Conservation (phyloP, 1,140 invertebrate species). For the Pemphigus obesinymphae region DNA sequence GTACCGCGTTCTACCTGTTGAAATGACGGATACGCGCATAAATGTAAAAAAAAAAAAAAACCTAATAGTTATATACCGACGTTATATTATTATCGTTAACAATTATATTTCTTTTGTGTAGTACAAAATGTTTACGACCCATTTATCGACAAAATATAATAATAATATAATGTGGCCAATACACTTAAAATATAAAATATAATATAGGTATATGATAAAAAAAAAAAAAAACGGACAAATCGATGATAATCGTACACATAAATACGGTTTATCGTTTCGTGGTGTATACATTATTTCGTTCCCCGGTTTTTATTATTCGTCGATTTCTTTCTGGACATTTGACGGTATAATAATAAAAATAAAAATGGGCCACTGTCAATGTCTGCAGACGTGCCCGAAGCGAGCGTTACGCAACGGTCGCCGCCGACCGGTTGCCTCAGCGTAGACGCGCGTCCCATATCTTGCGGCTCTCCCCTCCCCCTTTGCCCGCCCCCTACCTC, state of each 20-base stretch:
- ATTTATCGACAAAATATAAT: not conserved
- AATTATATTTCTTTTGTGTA: not conserved
- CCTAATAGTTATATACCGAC: no score
- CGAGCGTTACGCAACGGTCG: not conserved
- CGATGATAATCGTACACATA: not conserved
- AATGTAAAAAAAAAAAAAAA: no score
- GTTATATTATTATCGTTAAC: not conserved
- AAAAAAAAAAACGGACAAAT: not conserved
- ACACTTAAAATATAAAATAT: not conserved
- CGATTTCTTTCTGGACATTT: not conserved
- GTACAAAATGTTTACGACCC: not conserved
- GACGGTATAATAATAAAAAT: not conserved
- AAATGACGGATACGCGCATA: not conserved
- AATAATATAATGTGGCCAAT: not conserved
- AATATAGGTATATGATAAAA: not conserved
- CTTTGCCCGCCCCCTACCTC: not conserved
- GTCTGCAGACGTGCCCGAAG: slow-evolving; percentile 30
- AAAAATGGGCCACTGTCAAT: slow-evolving; percentile 39
- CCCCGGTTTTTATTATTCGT: not conserved
- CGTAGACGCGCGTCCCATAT: slow-evolving; percentile 9
- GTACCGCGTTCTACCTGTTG: not conserved
- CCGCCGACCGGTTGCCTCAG: slow-evolving; percentile 4
- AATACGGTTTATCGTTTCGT: not conserved
- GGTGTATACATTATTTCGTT: not conserved
- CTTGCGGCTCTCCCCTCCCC: not conserved